A percentile compares a stretch with the other conserved stretches of the same genome.
Evolutionary conservation across 2,888 invertebrate genomes (phyloP).

Genomic region (Dicycla oo): DNA sequence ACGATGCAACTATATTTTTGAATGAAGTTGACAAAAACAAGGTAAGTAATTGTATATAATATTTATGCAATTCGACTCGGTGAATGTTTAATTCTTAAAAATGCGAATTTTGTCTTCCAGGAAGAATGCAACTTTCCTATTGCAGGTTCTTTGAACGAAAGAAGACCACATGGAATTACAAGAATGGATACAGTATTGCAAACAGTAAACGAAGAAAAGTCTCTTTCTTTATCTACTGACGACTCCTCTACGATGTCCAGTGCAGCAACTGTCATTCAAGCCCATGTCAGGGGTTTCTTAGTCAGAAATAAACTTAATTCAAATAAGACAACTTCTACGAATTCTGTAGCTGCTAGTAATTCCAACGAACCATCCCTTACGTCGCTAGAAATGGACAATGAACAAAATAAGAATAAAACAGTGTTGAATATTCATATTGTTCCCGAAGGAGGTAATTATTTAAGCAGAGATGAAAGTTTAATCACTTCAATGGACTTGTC

Average conservation of each 20-base stretch:
- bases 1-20: constrained; percentile 75
- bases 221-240: constrained; percentile 86
- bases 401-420: constrained; percentile 81
- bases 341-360: constrained; percentile 77
- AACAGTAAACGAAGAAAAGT: constrained; percentile 89
- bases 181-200: constrained; percentile 87
- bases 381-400: constrained; percentile 80
- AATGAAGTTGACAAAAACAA: constrained; percentile 76
- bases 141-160: constrained; percentile 74
- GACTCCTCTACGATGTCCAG: constrained; percentile 88
- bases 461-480: constrained; percentile 86
- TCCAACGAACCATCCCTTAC: constrained; percentile 78
- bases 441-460: constrained; percentile 81
- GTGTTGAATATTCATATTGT: constrained; percentile 87
- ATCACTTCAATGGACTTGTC: constrained; percentile 85
- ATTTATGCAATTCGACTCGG: not conserved
- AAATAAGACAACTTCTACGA: constrained; percentile 82
- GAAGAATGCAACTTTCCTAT: constrained; percentile 72
- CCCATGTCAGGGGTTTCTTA: constrained; percentile 92
- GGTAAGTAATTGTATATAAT: constrained; percentile 62
- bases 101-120: constrained; percentile 73
- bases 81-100: not conserved
- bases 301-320: constrained; percentile 89
- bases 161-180: constrained; percentile 80
- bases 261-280: constrained; percentile 92